Conservation (phyloP, 53 echinoderm and acorn worm species). For the Patiria pectinifera region DNA sequence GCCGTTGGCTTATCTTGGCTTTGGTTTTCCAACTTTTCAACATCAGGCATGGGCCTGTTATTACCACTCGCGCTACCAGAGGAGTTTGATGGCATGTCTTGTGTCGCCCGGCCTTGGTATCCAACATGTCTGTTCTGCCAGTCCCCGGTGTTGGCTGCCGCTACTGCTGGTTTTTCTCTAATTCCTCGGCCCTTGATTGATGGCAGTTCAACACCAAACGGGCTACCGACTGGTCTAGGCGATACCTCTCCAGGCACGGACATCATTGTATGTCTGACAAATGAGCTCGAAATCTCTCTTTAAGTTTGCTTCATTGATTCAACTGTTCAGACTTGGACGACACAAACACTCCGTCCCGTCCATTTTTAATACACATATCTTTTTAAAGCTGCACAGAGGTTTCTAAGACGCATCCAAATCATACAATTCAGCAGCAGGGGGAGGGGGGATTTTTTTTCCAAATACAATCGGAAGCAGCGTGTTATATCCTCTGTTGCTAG, state of each 20-base stretch:
- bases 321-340: too few species aligned
- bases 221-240: background rate
- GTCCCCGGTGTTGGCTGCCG: background rate
- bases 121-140: background rate
- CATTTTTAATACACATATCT: too few species aligned
- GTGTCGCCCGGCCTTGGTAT: background rate
- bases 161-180: background rate
- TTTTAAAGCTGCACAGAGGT: too few species aligned
- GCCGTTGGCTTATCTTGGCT: background rate
- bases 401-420: too few species aligned
- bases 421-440: too few species aligned
- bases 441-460: too few species aligned
- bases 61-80: background rate
- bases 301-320: too few species aligned
- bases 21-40: background rate
- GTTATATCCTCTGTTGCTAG: background rate
- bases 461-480: too few species aligned
- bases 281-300: background rate
- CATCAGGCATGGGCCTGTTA: background rate
- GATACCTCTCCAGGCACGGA: background rate
- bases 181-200: background rate
- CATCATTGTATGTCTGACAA: background rate
- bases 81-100: background rate
- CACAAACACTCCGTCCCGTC: too few species aligned
- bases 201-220: background rate